Conservation (phyloP, 2,113 vertebrate species). For the Neogale vison region DNA sequence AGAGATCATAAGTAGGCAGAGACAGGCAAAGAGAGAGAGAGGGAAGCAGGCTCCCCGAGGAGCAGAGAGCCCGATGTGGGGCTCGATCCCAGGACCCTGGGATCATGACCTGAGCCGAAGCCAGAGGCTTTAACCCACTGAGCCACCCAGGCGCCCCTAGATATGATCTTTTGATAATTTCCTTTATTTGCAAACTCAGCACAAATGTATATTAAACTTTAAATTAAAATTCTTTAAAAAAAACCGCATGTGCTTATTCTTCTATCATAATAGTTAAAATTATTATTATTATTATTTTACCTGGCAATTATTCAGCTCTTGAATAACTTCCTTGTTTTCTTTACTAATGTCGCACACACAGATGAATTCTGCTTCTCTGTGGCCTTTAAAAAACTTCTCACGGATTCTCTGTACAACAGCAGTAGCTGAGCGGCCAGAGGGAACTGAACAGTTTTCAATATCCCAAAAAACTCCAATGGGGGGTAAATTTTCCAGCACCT, state of each 20-base stretch:
- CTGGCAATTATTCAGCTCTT: conserved; percentile 99
- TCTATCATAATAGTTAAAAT: neutral
- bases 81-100: too few species aligned
- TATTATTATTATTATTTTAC: conserved; percentile 78
- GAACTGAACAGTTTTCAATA: conserved; percentile 98
- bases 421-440: conserved; percentile 94
- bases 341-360: conserved; percentile 99
- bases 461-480: conserved; percentile 99
- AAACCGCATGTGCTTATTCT: neutral
- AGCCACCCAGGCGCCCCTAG: neutral
- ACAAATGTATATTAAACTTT: neutral
- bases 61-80: too few species aligned
- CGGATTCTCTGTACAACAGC: conserved; percentile 95
- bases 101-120: too few species aligned
- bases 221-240: neutral
- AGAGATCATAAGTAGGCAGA: too few species aligned
- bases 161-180: neutral
- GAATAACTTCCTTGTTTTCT: conserved; percentile 98
- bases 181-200: too few species aligned
- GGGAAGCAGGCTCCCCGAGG: too few species aligned
- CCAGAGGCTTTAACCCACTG: too few species aligned
- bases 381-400: conserved; percentile 95
- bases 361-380: conserved; percentile 98
- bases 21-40: too few species aligned
- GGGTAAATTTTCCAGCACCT: conserved; percentile 92